Conservation (phyloP, 2,113 vertebrate species). For the Vanacampus margaritifer region DNA sequence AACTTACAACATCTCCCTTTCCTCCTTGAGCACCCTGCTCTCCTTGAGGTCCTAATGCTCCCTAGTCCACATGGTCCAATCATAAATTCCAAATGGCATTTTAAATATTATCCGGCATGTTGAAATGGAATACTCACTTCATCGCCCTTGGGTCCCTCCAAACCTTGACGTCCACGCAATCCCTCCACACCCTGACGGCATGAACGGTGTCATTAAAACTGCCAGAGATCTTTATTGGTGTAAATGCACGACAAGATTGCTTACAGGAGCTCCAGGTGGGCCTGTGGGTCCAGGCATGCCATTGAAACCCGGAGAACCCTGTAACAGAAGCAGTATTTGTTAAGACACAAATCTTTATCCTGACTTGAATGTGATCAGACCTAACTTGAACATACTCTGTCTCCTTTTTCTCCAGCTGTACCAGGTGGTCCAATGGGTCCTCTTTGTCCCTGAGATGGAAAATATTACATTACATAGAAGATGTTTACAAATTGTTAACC, state of each 20-base stretch:
- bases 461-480: not conserved
- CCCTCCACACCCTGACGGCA: slow-evolving; percentile 72
- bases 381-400: slow-evolving; percentile 57
- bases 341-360: not conserved
- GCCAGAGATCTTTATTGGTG: not conserved
- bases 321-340: not conserved
- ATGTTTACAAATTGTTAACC: not conserved
- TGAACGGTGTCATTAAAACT: not conserved
- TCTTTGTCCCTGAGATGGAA: slow-evolving; percentile 66
- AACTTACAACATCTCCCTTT: slow-evolving; percentile 72
- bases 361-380: not conserved
- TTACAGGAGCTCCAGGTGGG: slow-evolving; percentile 73
- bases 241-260: slow-evolving; percentile 12
- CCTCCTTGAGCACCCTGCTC: slow-evolving; percentile 55
- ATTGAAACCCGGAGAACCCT: slow-evolving; percentile 78
- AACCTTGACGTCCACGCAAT: slow-evolving; percentile 70
- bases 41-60: slow-evolving; percentile 64
- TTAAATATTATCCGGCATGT: not conserved
- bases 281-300: slow-evolving; percentile 76
- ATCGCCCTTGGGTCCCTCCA: slow-evolving; percentile 70
- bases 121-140: slow-evolving; percentile 56
- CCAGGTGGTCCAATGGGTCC: slow-evolving; percentile 72
- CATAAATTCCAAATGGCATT: not conserved
- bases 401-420: slow-evolving; percentile 71
- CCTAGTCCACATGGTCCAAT: slow-evolving; percentile 51